Base-by-base conservation (phyloP, 1,140 invertebrate species). In the Hormaphis cornu region DNA sequence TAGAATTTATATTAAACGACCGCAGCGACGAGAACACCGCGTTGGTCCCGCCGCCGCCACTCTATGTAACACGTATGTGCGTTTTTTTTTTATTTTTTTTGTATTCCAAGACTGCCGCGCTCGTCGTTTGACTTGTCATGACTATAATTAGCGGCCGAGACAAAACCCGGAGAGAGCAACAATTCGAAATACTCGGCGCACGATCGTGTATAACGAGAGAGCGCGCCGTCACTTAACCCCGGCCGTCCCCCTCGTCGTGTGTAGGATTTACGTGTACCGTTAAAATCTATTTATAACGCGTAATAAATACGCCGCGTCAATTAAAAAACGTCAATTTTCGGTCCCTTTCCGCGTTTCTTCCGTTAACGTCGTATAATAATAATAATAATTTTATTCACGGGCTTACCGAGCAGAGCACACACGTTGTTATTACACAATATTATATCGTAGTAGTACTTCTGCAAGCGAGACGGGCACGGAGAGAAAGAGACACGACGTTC, bases 351-450 rank as follows among this genome's bases (percentile, higher is more conserved):
- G 3, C 10, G 1, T n/a, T n/a, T n/a, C n/a, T n/a, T n/a, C n/a
- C n/a, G n/a, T n/a, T n/a, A n/a, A n/a, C n/a, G n/a, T n/a, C n/a
- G n/a, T n/a, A n/a, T n/a, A n/a, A n/a, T n/a, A n/a, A n/a, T n/a
- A n/a, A n/a, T n/a, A n/a, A n/a, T n/a, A n/a, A n/a, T n/a, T n/a
- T 56, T 58, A 58, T 58, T 58, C 28, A 54, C 52, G 28, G 4
- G 52, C 30, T 26, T 30, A 14, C 28, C 16, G 16, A 16, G 22
- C 16, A 28, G 52, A 53, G 7, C 26, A 5, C 22, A 66, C 61
- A 66, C 42, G 61, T 66, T 66, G 44, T 66, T 66, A 66, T 66
- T 66, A 66, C 61, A 66, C n/a, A n/a, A n/a, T n/a, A n/a, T n/a
- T n/a, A n/a, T n/a, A n/a, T n/a, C n/a, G n/a, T n/a, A n/a, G n/a